phyloP scores from a whole-genome alignment of 2,888 invertebrate genomes.

The Apamea anceps region DNA sequence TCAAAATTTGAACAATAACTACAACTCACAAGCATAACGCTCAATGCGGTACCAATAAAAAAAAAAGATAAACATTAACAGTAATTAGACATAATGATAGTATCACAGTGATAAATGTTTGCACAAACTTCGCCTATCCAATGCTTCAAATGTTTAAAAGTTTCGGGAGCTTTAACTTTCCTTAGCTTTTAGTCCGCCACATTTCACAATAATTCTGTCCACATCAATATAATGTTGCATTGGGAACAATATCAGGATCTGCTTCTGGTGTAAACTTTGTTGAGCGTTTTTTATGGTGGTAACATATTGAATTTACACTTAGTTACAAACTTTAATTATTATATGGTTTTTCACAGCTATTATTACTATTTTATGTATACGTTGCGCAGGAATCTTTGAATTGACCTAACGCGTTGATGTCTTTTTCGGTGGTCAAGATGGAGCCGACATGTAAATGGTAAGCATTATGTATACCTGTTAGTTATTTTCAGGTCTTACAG shows the following conservation, averaged over 20 bases:
- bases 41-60: neutral
- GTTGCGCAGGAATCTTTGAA: slow-evolving; percentile 15
- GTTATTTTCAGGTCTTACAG: slow-evolving; percentile 44
- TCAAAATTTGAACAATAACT: slow-evolving; percentile 5
- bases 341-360: neutral
- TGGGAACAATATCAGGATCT: neutral
- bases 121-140: neutral
- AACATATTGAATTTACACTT: slow-evolving; percentile 8
- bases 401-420: slow-evolving; percentile 73
- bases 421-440: slow-evolving; percentile 65
- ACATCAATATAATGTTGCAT: neutral
- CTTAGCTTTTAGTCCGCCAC: slow-evolving; percentile 5
- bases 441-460: slow-evolving; percentile 10
- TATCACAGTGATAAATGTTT: neutral
- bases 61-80: too few relatives aligned
- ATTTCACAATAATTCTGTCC: slow-evolving; percentile 5
- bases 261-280: neutral
- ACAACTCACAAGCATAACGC: neutral
- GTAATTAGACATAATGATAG: neutral
- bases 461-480: slow-evolving; percentile 27
- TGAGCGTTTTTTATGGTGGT: neutral
- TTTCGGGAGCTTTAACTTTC: neutral
- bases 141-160: neutral
- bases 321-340: neutral
- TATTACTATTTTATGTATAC: slow-evolving; percentile 7